phyloP scores from a whole-genome alignment of 2,888 invertebrate genomes.

The Osedax fenrisi region DNA sequence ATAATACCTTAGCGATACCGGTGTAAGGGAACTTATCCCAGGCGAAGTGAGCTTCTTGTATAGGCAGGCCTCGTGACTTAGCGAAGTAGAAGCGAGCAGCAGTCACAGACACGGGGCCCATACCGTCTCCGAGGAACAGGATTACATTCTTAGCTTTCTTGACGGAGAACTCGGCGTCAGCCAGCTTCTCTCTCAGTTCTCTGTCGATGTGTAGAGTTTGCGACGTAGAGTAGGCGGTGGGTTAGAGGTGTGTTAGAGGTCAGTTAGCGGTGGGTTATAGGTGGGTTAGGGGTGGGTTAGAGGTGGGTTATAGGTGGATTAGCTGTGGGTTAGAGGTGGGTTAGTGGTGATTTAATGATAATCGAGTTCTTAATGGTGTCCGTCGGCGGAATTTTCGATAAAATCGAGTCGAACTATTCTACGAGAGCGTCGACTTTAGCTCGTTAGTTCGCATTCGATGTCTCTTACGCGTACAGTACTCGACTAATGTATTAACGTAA shows the following conservation, averaged over 20 bases:
- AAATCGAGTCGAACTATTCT: no score
- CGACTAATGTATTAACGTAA: no score
- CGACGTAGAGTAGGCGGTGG: neutral
- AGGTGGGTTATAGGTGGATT: neutral
- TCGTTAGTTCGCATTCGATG: no score
- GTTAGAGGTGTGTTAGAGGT: neutral
- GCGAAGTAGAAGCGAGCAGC: constrained; percentile 42
- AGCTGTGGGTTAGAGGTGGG: neutral
- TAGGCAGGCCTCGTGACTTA: constrained; percentile 43
- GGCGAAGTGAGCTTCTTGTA: constrained; percentile 60
- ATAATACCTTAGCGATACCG: constrained; percentile 61
- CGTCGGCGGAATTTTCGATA: no score
- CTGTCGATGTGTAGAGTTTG: no score
- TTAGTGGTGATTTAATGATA: no score
- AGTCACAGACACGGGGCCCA: constrained; percentile 53
- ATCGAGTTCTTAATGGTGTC: no score
- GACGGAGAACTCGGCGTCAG: no score
- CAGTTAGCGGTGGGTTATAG: no score
- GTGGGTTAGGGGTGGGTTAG: neutral
- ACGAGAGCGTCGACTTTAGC: no score
- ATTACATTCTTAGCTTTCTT: constrained; percentile 45
- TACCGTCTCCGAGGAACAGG: constrained; percentile 46
- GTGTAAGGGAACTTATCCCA: constrained; percentile 65
- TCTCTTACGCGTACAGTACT: no score
- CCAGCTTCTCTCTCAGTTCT: constrained; percentile 56